These are phyloP conservation scores for Melanotaenia trifasciata DNA, from an alignment of 2,797 vertebrate species.

Conservation along the genomic window DNA sequence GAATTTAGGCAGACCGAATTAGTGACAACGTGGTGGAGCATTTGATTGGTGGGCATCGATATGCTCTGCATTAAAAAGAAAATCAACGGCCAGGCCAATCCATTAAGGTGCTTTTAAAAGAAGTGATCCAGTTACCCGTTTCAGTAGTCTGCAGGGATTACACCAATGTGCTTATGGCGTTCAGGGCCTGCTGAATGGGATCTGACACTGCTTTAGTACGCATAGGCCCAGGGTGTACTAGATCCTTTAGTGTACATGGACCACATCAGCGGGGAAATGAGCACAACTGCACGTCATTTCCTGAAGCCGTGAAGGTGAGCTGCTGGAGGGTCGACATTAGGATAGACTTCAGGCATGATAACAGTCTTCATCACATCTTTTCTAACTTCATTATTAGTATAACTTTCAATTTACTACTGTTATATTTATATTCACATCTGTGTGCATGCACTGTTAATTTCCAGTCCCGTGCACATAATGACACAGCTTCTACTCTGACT, in stretches of 20 bases:
- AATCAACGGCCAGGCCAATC: constrained; percentile 83
- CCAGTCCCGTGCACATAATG: neutral
- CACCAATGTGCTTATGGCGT: constrained; percentile 87
- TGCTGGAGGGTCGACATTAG: constrained; percentile 8
- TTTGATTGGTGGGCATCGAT: constrained; percentile 74
- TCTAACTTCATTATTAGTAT: neutral
- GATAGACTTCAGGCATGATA: constrained; percentile 7
- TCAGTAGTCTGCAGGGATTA: constrained; percentile 87
- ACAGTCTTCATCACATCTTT: constrained; percentile 8
- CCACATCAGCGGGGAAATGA: constrained; percentile 46
- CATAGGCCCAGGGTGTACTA: constrained; percentile 67
- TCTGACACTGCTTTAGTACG: constrained; percentile 77
- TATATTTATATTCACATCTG: neutral
- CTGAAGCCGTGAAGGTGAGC: constrained; percentile 11
- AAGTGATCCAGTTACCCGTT: constrained; percentile 89
- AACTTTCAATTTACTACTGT: neutral
- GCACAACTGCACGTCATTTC: constrained; percentile 27
- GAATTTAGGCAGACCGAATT: constrained; percentile 50
- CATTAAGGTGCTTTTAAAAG: constrained; percentile 89
- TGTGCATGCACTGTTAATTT: neutral
- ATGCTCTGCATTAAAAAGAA: constrained; percentile 78
- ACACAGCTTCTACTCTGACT: neutral
- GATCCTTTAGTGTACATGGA: constrained; percentile 65
- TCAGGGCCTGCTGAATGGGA: constrained; percentile 80
- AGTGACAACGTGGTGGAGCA: constrained; percentile 38